Conservation (phyloP, 2,113 vertebrate genomes). For the Hyaena hyaena region DNA sequence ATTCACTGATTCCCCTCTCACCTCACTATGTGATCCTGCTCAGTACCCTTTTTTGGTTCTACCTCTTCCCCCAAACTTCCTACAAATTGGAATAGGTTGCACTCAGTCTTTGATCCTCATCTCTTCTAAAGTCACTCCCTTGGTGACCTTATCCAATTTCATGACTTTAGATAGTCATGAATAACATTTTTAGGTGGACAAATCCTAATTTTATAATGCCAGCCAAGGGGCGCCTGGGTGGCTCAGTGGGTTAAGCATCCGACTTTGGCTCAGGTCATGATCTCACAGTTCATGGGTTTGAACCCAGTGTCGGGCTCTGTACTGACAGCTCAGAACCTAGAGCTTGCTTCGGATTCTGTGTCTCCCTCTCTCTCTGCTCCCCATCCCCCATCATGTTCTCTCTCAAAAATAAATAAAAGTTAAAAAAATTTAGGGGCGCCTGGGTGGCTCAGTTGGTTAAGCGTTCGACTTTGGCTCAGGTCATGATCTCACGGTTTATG, state of each 20-base stretch:
- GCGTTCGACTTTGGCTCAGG: too few species aligned
- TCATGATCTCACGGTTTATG: too few species aligned
- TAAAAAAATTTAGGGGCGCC: background rate
- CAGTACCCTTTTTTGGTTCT: background rate
- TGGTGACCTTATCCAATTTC: background rate
- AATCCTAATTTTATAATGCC: background rate
- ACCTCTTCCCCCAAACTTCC: background rate
- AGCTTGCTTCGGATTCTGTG: too few species aligned
- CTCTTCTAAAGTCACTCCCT: background rate
- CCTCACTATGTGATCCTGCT: background rate
- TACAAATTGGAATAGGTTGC: background rate
- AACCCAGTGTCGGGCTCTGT: too few species aligned
- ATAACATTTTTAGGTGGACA: background rate
- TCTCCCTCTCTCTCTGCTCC: too few species aligned
- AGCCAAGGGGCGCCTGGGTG: background rate
- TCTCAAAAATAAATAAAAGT: too few species aligned
- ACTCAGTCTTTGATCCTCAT: background rate
- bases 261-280: too few species aligned
- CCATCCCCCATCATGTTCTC: too few species aligned
- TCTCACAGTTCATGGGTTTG: too few species aligned
- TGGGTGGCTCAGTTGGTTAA: too few species aligned
- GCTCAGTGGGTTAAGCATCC: too few species aligned
- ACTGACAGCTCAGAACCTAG: too few species aligned
- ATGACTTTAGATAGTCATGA: background rate
- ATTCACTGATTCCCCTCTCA: background rate